Percentiles rank a stretch among this genome's conserved stretches.
Evolutionary conservation across 2,113 vertebrate species (phyloP).

Genomic region (Panthera leo): DNA sequence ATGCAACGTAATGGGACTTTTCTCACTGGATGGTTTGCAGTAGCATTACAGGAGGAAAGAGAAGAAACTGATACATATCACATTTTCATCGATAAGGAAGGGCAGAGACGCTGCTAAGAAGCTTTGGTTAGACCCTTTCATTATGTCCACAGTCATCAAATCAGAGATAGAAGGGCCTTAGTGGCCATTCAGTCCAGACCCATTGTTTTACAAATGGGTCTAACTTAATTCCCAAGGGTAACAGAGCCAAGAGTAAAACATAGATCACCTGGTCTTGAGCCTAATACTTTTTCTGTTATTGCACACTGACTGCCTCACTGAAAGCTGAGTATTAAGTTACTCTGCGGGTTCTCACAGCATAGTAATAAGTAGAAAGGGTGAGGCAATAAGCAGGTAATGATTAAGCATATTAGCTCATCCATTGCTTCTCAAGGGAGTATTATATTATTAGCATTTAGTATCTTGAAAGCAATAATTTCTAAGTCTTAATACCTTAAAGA

Average conservation of each 20-base stretch:
- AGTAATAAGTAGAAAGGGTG: neutral
- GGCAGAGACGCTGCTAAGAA: neutral
- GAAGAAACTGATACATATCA: neutral
- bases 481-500: neutral
- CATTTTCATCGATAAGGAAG: neutral
- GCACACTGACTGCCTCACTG: neutral
- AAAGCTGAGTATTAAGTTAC: neutral
- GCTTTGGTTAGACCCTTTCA: neutral
- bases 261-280: neutral
- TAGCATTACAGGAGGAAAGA: neutral
- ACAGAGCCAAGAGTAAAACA: conserved; percentile 14
- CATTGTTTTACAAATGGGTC: neutral
- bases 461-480: conserved; percentile 41
- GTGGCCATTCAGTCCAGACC: neutral
- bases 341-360: neutral
- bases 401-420: neutral
- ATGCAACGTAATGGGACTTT: neutral
- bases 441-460: conserved; percentile 8
- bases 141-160: neutral
- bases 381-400: neutral
- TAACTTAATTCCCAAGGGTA: conserved; percentile 31
- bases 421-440: neutral
- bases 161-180: neutral
- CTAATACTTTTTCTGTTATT: neutral
- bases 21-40: neutral